Percentiles rank a stretch among this genome's conserved stretches.
Conservation (phyloP, 2,888 invertebrate genomes). For the Cheilosia urbana region DNA sequence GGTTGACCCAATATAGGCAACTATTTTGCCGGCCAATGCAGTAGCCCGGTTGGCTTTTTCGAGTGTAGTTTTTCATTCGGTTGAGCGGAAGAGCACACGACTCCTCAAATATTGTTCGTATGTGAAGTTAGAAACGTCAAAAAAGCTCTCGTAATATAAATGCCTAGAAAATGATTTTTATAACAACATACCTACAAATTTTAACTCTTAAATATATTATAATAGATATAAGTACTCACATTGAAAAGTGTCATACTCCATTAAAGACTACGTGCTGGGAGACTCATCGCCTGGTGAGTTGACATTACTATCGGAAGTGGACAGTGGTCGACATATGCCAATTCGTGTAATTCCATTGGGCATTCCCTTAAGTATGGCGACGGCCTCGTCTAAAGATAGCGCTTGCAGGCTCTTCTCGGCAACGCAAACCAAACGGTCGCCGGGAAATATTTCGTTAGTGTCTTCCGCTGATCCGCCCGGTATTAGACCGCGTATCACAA, state of each 20-base stretch:
- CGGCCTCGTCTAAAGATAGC: constrained; percentile 96
- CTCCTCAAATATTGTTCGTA: too few species aligned
- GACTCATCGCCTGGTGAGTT: constrained; percentile 82
- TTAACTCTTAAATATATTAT: neutral
- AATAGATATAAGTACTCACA: constrained; percentile 78
- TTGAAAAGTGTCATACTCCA: constrained; percentile 76
- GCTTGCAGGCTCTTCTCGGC: constrained; percentile 96
- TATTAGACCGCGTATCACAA: constrained; percentile 98
- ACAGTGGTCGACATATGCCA: constrained; percentile 93
- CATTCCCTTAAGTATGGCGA: constrained; percentile 97
- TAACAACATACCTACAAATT: too few species aligned
- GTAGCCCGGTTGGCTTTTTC: too few species aligned
- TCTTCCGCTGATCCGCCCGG: constrained; percentile 99
- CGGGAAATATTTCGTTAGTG: constrained; percentile 97
- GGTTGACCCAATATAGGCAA: too few species aligned
- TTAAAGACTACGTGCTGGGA: constrained; percentile 83
- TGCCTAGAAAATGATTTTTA: too few species aligned
- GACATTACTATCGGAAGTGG: constrained; percentile 83
- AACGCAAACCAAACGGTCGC: constrained; percentile 96
- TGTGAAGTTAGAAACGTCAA: too few species aligned
- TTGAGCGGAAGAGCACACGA: too few species aligned
- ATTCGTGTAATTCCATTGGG: constrained; percentile 94
- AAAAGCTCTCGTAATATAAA: too few species aligned
- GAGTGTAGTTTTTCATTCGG: too few species aligned
- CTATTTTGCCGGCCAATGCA: too few species aligned